Evolutionary conservation across 2,888 invertebrate species (phyloP).

Genomic region (Eupithecia pulchellata): DNA sequence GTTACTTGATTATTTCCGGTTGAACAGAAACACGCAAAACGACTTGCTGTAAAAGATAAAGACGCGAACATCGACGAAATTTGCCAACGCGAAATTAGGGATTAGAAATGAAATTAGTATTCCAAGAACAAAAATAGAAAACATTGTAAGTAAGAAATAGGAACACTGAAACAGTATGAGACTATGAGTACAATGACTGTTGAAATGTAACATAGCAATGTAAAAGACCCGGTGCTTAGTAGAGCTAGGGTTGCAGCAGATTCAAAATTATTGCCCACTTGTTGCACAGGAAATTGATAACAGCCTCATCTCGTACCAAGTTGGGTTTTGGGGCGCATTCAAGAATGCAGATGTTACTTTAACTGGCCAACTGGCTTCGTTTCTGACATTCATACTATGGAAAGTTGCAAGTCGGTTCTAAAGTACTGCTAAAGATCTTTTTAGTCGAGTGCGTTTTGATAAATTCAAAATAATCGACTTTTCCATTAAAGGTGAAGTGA

Average conservation of each 20-base stretch:
- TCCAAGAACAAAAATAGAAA: constrained; percentile 62
- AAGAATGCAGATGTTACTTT: constrained; percentile 64
- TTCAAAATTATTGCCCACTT: constrained; percentile 84
- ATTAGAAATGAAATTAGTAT: constrained; percentile 69
- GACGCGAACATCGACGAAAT: constrained; percentile 78
- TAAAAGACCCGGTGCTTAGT: constrained; percentile 58
- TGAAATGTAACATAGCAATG: constrained; percentile 45
- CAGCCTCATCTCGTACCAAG: constrained; percentile 71
- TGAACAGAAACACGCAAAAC: constrained; percentile 73
- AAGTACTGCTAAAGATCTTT: not conserved
- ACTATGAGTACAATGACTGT: constrained; percentile 51
- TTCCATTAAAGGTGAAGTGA: not conserved
- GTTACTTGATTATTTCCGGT: constrained; percentile 73
- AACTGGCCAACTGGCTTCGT: constrained; percentile 29
- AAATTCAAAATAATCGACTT: not conserved
- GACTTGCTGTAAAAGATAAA: constrained; percentile 71
- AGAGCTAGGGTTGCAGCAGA: constrained; percentile 65
- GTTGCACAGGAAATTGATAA: constrained; percentile 83
- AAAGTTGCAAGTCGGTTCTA: not conserved
- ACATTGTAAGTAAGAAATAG: constrained; percentile 37
- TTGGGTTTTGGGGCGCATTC: constrained; percentile 72
- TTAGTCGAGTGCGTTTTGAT: not conserved
- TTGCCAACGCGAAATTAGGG: constrained; percentile 63
- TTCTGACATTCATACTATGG: not conserved
- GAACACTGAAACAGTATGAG: too few relatives aligned